phyloP scores from a whole-genome alignment of 30 jellyfish, hydroid and myxozoan species.

The Pelagia noctiluca region DNA sequence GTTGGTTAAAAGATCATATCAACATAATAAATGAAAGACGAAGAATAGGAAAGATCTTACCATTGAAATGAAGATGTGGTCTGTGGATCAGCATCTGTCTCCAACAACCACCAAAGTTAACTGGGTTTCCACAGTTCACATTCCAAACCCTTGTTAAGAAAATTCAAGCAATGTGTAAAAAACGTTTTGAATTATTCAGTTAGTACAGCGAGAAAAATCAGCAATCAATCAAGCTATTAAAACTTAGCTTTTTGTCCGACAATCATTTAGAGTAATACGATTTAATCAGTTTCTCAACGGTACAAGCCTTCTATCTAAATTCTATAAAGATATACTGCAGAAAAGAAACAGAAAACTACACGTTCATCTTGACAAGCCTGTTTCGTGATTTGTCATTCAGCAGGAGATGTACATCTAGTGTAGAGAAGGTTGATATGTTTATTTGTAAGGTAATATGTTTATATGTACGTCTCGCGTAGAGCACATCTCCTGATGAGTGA shows the following conservation, averaged over 20 bases:
- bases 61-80: conserved; percentile 71
- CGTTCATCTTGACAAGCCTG: too few relatives aligned
- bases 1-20: not conserved
- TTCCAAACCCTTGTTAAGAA: conserved; percentile 68
- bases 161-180: not conserved
- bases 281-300: not conserved
- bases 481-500: not conserved
- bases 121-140: conserved; percentile 63
- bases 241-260: not conserved
- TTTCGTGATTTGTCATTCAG: too few relatives aligned
- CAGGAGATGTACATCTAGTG: too few relatives aligned
- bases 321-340: too few relatives aligned
- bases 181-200: not conserved
- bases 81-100: conserved; percentile 66
- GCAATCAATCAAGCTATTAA: not conserved
- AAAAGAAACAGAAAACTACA: too few relatives aligned
- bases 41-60: conserved; percentile 22
- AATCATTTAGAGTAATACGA: not conserved
- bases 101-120: conserved; percentile 64
- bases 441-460: too few relatives aligned
- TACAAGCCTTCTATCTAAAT: not conserved
- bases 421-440: too few relatives aligned
- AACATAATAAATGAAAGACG: not conserved
- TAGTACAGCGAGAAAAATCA: not conserved
- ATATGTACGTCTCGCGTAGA: too few relatives aligned